Evolutionary conservation across 2,113 vertebrate genomes (phyloP).

Genomic region (Fregata magnificens): DNA sequence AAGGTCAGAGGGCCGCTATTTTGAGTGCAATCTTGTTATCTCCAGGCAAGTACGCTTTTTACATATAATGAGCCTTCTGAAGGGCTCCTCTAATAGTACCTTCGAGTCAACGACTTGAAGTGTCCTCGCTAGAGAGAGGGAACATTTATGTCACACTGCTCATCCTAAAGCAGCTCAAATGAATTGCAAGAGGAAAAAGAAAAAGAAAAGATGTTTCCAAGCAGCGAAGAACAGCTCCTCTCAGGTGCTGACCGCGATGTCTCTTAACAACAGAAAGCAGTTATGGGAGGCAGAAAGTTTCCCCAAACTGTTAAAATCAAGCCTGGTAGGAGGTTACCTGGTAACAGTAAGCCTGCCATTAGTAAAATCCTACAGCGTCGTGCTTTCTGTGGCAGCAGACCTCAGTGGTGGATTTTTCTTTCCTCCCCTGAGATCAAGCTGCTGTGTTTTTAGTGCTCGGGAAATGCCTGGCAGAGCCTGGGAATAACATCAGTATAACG

Average conservation of each 20-base stretch:
- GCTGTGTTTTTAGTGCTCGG: not conserved
- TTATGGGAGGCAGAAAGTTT: not conserved
- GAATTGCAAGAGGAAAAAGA: not conserved
- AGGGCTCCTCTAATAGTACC: not conserved
- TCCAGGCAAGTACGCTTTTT: not conserved
- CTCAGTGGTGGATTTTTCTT: not conserved
- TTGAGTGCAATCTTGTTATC: not conserved
- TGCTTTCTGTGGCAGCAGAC: not conserved
- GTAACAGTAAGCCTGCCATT: not conserved
- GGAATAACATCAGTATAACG: not conserved
- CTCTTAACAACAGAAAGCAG: not conserved
- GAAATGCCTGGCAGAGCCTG: not conserved
- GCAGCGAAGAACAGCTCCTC: not conserved
- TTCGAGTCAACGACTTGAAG: not conserved
- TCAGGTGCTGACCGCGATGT: not conserved
- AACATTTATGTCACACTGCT: rapidly evolving
- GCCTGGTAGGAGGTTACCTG: not conserved
- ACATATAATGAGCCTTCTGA: not conserved
- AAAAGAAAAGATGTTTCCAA: not conserved
- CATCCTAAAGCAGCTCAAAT: not conserved
- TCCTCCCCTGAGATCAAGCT: not conserved
- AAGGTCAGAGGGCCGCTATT: not conserved
- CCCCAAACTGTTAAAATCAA: not conserved
- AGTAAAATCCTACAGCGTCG: rapidly evolving
- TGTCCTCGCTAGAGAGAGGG: not conserved